Percentiles rank a stretch among this genome's conserved stretches.
These are phyloP conservation scores for Bellardia pandia DNA, from an alignment of 2,888 invertebrate species.

Conservation along the genomic window DNA sequence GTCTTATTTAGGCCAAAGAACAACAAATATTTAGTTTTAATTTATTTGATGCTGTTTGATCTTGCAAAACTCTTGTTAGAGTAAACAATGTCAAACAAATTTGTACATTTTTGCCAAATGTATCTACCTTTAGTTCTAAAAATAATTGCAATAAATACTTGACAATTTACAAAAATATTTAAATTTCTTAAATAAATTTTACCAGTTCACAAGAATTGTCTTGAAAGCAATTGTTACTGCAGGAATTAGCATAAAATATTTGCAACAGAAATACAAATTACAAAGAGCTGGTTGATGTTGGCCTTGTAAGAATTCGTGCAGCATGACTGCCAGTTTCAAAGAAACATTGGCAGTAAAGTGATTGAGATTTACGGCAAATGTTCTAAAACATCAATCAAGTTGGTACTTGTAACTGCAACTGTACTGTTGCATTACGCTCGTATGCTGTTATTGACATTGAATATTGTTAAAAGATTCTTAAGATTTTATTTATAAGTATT, in stretches of 20 bases:
- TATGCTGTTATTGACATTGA: too few species aligned
- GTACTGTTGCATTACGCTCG: too few species aligned
- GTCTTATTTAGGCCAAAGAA: too few species aligned
- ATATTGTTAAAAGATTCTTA: too few species aligned
- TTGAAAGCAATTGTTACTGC: slow-evolving; percentile 17
- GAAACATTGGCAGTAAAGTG: slow-evolving; percentile 17
- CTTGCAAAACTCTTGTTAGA: neutral
- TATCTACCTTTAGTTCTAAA: too few species aligned
- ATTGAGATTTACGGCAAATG: slow-evolving; percentile 45
- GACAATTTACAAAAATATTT: slow-evolving; percentile 11
- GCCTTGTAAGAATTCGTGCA: neutral
- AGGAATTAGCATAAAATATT: slow-evolving; percentile 42
- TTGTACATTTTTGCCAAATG: neutral
- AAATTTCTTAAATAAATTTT: slow-evolving; percentile 30
- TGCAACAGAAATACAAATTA: neutral
- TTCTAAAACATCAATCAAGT: slow-evolving; percentile 50
- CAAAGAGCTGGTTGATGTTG: neutral
- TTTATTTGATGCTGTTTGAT: too few species aligned
- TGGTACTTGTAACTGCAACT: slow-evolving; percentile 11
- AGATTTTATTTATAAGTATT: too few species aligned
- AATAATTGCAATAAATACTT: too few species aligned
- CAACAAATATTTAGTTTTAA: too few species aligned
- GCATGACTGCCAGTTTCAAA: slow-evolving; percentile 16
- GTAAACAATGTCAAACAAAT: too few species aligned
- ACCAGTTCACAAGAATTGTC: slow-evolving; percentile 30